Percentiles rank a stretch among this genome's conserved stretches.
These are phyloP conservation scores for Tribolium madens DNA, from an alignment of 1,140 invertebrate species.

Conservation along the genomic window DNA sequence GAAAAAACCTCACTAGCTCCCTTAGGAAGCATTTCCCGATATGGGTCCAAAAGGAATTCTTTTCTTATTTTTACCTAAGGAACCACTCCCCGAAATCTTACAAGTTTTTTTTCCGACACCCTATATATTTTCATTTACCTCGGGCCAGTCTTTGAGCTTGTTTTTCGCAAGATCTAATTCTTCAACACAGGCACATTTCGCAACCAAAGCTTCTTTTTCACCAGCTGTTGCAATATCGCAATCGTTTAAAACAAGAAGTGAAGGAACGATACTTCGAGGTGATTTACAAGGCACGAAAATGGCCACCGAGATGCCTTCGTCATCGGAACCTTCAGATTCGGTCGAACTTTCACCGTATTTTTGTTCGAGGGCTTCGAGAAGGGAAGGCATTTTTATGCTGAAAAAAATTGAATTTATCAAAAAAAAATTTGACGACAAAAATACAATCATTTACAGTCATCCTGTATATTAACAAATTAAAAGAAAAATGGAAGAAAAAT, in stretches of 20 bases:
- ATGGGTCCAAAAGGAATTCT: no score
- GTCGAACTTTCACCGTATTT: conserved; percentile 79
- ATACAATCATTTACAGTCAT: no score
- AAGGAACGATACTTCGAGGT: conserved; percentile 81
- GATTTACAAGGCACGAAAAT: conserved; percentile 87
- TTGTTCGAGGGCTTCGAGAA: conserved; percentile 85
- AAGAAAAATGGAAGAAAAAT: no score
- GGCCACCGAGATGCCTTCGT: conserved; percentile 74
- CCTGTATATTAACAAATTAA: no score
- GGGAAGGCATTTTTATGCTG: conserved; percentile 77
- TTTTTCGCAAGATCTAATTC: conserved; percentile 94
- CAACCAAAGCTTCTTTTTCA: conserved; percentile 79
- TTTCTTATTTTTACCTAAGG: no score
- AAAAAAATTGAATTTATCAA: no score
- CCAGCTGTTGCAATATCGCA: conserved; percentile 89
- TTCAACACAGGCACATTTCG: conserved; percentile 86
- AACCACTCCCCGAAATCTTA: no score
- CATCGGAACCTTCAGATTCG: conserved; percentile 72
- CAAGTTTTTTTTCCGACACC: no score
- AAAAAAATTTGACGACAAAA: no score
- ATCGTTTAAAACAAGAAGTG: conserved; percentile 88
- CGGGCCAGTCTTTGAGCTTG: conserved; percentile 85
- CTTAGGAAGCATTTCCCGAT: no score
- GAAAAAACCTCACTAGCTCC: no score
- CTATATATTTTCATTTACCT: conserved; percentile 72